Base-by-base conservation (phyloP, 1,140 invertebrate genomes). In the Galleria mellonella region DNA sequence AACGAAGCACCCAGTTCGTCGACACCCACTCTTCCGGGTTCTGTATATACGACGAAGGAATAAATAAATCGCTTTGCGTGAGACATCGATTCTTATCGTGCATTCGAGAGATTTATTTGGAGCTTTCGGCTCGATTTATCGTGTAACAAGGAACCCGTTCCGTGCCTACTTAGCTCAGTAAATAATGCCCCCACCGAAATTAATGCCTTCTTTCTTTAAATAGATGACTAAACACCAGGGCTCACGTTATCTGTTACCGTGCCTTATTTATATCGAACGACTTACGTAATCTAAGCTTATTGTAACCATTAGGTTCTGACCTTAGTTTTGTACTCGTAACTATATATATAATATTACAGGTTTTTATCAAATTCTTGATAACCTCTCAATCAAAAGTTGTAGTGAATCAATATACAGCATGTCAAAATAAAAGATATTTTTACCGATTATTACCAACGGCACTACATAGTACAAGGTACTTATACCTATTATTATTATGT, bases 11-110 rank as follows among this genome's bases (percentile, higher is more conserved):
- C 51, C 40, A 46, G 51, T 62, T 62, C 44, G 47, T 51, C 51
- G 65, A 65, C 59, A 47, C 55, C 50, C 44, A 47, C 51, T 54
- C 64, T 74, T 73, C 62, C 67, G 58, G 67, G 66, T 72, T 64
- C 47, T 47, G 55, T 63, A 60, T 66, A 65, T 52, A 62, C 46
- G 49, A 48, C 39, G 39, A 49, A 47, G 43, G 68, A 76, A 77
- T 77, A 79, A 78, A 82, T 77, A 78, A 50, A 47, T 47, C 3
- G 32, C 69, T 68, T 81, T 70, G 78, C 76, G 78, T 82, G 81
- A 85, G 75, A 75, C 74, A 74, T 73, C 72, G 78, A 78, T 83
- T 77, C 75, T 85, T 85, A 85, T 85, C 82, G 76, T 72, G 68
- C 73, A 70, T 66, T 60, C 54, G 47, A 53, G 53, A 78, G 77